Evolutionary conservation across 2,797 vertebrate species (phyloP).

Genomic region (Thunnus albacares): DNA sequence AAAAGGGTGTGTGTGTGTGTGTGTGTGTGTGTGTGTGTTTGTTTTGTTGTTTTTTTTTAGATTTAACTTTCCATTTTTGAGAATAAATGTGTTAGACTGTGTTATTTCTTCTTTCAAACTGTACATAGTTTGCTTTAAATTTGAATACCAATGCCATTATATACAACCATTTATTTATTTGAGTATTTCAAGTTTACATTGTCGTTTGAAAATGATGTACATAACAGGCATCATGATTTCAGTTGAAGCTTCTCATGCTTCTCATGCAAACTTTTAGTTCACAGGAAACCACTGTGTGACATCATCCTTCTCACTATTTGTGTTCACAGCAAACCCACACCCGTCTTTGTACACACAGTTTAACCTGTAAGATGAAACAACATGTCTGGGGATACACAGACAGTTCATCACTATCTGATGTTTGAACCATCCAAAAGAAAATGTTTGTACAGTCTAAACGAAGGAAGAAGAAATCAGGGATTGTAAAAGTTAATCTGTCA

Average conservation of each 20-base stretch:
- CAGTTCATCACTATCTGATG: not conserved
- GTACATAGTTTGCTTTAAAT: not conserved
- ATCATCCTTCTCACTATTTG: not conserved
- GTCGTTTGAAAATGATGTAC: not conserved
- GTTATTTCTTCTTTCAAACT: not conserved
- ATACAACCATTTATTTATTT: not conserved
- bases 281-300: slow-evolving; percentile 3
- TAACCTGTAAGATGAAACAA: not conserved
- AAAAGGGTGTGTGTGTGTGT: too few species aligned
- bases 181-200: not conserved
- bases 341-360: not conserved
- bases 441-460: not conserved
- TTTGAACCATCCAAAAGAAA: not conserved
- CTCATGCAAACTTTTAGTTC: not conserved
- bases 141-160: not conserved
- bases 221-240: not conserved
- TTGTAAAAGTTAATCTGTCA: not conserved
- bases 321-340: not conserved
- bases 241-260: not conserved
- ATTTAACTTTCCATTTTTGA: not conserved
- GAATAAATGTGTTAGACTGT: not conserved
- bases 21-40: too few species aligned
- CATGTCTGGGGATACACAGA: too few species aligned
- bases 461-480: too few species aligned
- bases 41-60: not conserved